Evolutionary conservation across 2,113 vertebrate species (phyloP), one percentile per base, ranked within the genome.

Genomic region (Pygoscelis adeliae): DNA sequence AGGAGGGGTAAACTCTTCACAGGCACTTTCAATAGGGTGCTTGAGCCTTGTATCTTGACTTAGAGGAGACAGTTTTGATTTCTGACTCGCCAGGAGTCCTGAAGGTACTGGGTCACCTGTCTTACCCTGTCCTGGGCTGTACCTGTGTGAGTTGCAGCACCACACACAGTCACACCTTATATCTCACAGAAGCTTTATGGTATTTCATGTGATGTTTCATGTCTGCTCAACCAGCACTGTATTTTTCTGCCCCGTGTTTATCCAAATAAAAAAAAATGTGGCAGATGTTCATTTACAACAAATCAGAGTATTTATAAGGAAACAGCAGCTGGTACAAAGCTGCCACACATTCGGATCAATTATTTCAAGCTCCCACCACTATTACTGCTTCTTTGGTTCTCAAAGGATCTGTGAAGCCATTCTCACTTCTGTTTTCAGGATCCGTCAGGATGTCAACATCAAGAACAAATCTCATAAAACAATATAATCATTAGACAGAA

Each of bases 151-250:
- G 52, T 18, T 76, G 61, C 34, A 32, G 15, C 21, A 16, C 3
- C 2, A 23, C 27, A 59, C 9, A n/a, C 5, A 46, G 15, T 36
- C 32, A 25, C 7, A 23, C 1, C 1, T 27, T 56, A 5, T 42
- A 26, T 40, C 40, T 67, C n/a, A 53, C 34, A 74, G 32, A 55
- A 66, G 18, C 10, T 74, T 67, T 25, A 19, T 1, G 3, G 5
- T 46, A 18, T 46, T 16, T 82, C 34, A 17, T 16, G 44, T 0
- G 3, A 22, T 1, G 1, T 65, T 71, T 58, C 38, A 13, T 20
- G 20, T 32, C 56, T 76, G n/a, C 16, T 62, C 21, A 36, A 29
- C 11, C n/a, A 74, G 15, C 15, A 34, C 20, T 29, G 16, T 29
- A 23, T n/a, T 82, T 87, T 90, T 59, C 44, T 70, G 32, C 21